These are phyloP conservation scores for Tenodera sinensis DNA, from an alignment of 2,888 invertebrate genomes.

Conservation along the genomic window DNA sequence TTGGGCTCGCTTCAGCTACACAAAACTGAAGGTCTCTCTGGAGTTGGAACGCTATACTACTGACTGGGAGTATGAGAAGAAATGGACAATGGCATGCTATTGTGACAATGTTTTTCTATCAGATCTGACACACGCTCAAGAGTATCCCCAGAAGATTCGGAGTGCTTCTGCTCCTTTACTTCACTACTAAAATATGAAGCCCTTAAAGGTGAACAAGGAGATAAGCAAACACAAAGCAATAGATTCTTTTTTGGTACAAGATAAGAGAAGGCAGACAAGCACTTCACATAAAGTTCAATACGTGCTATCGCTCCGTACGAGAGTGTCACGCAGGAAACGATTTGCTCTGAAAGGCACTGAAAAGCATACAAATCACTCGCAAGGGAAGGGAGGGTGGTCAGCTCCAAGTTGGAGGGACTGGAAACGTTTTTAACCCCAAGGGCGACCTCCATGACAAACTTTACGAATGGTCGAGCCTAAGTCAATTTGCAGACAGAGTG, in stretches of 20 bases:
- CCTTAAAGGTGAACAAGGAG: background rate
- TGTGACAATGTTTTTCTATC: no score
- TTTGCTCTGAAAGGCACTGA: background rate
- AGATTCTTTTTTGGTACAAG: background rate
- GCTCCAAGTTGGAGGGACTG: background rate
- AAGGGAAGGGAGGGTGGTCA: background rate
- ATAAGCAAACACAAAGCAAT: background rate
- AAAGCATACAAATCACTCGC: background rate
- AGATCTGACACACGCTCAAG: no score
- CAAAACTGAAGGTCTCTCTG: no score
- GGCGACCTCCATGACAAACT: background rate
- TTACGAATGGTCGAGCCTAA: background rate
- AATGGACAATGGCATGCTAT: no score
- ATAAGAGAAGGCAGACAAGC: background rate
- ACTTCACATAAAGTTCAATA: background rate
- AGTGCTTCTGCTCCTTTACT: background rate
- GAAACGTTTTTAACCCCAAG: background rate
- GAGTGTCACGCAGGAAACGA: background rate
- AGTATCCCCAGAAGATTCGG: background rate
- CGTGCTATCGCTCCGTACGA: background rate
- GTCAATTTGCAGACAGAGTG: background rate
- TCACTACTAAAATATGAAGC: background rate
- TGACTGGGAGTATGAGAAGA: no score
- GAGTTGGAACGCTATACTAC: no score
- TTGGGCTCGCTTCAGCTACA: no score